These are phyloP conservation scores for Lepidiolamprologus cunningtoni DNA, from an alignment of 2,113 vertebrate genomes.

Conservation along the genomic window DNA sequence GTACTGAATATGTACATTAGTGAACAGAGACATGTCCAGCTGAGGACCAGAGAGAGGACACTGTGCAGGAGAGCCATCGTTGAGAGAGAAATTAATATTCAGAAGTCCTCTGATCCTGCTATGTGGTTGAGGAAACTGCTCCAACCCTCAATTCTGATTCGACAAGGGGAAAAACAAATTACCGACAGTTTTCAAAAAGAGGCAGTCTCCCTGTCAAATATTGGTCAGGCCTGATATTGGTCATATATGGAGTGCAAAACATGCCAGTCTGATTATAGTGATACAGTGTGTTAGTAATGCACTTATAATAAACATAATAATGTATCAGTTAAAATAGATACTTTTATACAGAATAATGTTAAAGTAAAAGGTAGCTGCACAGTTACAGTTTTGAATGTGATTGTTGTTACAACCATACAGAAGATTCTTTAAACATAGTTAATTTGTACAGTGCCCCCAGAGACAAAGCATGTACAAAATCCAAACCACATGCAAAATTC, in stretches of 20 bases:
- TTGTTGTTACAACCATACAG: background rate
- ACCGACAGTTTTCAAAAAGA: background rate
- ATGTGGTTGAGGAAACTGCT: background rate
- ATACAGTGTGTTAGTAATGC: background rate
- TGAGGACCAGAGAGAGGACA: background rate
- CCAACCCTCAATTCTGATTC: background rate
- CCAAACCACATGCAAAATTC: rapidly evolving
- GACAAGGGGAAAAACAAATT: background rate
- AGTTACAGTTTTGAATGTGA: background rate
- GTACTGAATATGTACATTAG: background rate
- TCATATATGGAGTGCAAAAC: background rate
- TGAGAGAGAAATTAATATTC: background rate
- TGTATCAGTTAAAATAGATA: background rate
- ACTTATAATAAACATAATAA: background rate
- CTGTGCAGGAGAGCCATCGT: constrained; percentile 25
- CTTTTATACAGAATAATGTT: background rate
- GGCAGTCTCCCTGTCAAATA: background rate
- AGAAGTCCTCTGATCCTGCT: background rate
- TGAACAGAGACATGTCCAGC: background rate
- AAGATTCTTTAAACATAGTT: background rate
- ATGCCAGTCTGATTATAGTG: background rate
- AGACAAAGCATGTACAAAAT: rapidly evolving
- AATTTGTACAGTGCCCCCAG: rapidly evolving
- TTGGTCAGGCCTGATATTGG: background rate
- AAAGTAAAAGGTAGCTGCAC: background rate